phyloP scores from a whole-genome alignment of 2,888 invertebrate species.

The Azorinus chamasolen region DNA sequence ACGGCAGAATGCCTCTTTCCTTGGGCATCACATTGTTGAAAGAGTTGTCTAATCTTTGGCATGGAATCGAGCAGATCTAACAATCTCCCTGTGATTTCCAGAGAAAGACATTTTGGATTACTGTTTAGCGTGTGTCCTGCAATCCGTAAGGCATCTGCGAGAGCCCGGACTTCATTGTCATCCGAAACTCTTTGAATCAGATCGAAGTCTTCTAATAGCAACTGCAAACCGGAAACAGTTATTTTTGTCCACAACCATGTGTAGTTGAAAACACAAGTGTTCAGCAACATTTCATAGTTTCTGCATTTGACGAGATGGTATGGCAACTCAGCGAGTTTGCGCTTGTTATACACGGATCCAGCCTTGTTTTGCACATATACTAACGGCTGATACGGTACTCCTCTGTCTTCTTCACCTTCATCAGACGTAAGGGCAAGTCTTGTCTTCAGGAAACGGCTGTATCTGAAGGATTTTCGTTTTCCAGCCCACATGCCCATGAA shows the following conservation, averaged over 20 bases:
- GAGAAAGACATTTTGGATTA: conserved; percentile 97
- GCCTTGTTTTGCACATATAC: conserved; percentile 58
- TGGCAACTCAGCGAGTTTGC: conserved; percentile 82
- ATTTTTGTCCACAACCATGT: conserved; percentile 98
- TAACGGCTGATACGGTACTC: conserved; percentile 79
- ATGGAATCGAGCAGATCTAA: conserved; percentile 88
- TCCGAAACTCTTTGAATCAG: conserved; percentile 87
- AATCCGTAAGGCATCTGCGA: conserved; percentile 85
- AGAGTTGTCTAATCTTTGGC: conserved; percentile 38
- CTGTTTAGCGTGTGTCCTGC: conserved; percentile 92
- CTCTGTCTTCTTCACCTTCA: conserved; percentile 74
- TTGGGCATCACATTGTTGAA: conserved; percentile 53
- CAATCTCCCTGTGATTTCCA: conserved; percentile 95
- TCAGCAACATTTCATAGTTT: conserved; percentile 93
- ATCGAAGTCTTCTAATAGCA: conserved; percentile 97
- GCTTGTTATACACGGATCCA: conserved; percentile 74
- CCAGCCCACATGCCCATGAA: conserved; percentile 80
- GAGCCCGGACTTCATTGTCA: conserved; percentile 92
- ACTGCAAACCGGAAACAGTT: conserved; percentile 97
- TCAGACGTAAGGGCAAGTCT: conserved; percentile 60
- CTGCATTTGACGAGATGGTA: conserved; percentile 75
- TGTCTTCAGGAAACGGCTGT: conserved; percentile 60
- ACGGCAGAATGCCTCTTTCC: conserved; percentile 42
- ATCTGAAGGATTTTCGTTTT: conserved; percentile 75
- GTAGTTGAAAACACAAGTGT: conserved; percentile 97